Evolutionary conservation across 2,797 vertebrate genomes (phyloP).

Genomic region (Lates japonicus): DNA sequence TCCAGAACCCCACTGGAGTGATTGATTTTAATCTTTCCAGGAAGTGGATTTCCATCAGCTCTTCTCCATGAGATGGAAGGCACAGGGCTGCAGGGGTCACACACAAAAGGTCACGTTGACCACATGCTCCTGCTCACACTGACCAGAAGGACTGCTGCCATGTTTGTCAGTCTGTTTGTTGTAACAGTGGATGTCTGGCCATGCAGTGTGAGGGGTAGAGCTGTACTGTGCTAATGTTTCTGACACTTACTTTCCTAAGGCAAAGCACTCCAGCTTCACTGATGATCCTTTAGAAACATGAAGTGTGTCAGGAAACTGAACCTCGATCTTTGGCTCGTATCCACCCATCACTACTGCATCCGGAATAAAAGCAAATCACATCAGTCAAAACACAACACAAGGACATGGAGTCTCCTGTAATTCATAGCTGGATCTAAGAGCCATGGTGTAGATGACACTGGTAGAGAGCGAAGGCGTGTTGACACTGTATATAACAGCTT

Average conservation of each 20-base stretch:
- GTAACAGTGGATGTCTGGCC: constrained; percentile 3
- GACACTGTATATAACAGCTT: constrained; percentile 36
- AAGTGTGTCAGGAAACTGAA: constrained; percentile 92
- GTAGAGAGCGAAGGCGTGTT: constrained; percentile 28
- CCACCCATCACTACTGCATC: constrained; percentile 94
- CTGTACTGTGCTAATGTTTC: constrained; percentile 14
- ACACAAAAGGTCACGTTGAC: constrained; percentile 59
- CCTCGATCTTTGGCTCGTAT: constrained; percentile 97
- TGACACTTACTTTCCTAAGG: constrained; percentile 95
- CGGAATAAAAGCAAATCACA: constrained; percentile 54
- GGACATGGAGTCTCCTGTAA: constrained; percentile 22
- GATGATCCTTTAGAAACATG: constrained; percentile 92
- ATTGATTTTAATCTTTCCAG: constrained; percentile 93
- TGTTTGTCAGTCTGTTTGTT: not conserved
- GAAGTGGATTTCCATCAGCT: constrained; percentile 91
- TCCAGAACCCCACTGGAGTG: constrained; percentile 92
- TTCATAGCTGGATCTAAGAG: constrained; percentile 47
- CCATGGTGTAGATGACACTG: constrained; percentile 20
- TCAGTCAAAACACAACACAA: constrained; percentile 47
- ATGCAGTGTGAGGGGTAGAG: not conserved
- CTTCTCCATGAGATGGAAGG: constrained; percentile 93
- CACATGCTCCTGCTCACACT: constrained; percentile 37
- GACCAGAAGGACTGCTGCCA: constrained; percentile 9
- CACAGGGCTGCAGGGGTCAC: constrained; percentile 88
- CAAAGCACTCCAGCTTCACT: constrained; percentile 95